Evolutionary conservation across 2,797 vertebrate genomes (phyloP).

Genomic region (Phalloptychus januarius): DNA sequence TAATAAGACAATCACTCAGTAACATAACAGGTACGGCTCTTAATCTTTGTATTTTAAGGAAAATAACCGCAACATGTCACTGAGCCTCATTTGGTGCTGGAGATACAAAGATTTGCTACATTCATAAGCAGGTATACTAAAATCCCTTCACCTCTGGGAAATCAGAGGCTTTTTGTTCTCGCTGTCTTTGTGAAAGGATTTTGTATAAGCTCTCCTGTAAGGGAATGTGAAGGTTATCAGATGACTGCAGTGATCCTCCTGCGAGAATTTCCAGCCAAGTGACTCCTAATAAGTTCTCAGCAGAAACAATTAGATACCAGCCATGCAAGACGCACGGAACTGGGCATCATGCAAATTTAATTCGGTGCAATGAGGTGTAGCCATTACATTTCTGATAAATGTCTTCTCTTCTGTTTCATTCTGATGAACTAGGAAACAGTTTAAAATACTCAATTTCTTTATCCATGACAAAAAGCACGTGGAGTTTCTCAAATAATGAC

Average conservation of each 20-base stretch:
- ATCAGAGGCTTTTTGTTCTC: conserved; percentile 64
- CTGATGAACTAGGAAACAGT: conserved; percentile 20
- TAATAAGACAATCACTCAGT: neutral
- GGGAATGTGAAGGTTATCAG: conserved; percentile 65
- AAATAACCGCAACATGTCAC: conserved; percentile 6
- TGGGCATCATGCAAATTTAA: conserved; percentile 77
- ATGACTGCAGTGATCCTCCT: conserved; percentile 73
- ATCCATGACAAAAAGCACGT: neutral
- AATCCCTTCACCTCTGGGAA: conserved; percentile 67
- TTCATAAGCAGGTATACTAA: conserved; percentile 46
- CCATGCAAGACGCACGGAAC: conserved; percentile 77
- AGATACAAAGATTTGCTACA: conserved; percentile 23
- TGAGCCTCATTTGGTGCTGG: conserved; percentile 1
- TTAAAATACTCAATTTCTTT: conserved; percentile 32
- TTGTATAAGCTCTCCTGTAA: conserved; percentile 57
- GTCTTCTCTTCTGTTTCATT: conserved; percentile 39
- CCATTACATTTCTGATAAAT: conserved; percentile 48
- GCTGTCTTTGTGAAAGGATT: conserved; percentile 55
- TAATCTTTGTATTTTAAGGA: neutral
- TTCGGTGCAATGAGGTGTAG: conserved; percentile 74
- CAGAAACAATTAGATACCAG: conserved; percentile 85
- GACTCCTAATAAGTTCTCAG: conserved; percentile 87
- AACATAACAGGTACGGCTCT: neutral
- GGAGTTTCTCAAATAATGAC: conserved; percentile 24
- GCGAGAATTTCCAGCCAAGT: conserved; percentile 81